A percentile compares a stretch with the other conserved stretches of the same genome.
phyloP scores from a whole-genome alignment of 2,888 invertebrate genomes.

The Caenorhabditis wallacei region DNA sequence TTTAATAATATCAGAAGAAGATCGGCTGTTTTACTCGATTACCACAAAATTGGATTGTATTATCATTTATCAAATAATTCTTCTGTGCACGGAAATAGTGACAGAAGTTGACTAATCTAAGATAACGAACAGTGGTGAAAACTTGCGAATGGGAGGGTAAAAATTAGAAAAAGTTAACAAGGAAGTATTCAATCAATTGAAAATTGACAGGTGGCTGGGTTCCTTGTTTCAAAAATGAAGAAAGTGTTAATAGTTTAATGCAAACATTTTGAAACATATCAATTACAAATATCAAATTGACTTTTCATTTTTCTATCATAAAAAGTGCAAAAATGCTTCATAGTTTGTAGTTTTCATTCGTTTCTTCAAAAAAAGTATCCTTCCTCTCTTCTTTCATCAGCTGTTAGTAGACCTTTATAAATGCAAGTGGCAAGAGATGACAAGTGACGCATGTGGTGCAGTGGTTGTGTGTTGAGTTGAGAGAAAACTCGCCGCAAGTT shows the following conservation, averaged over 20 bases:
- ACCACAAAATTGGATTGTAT: constrained; percentile 1
- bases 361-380: neutral
- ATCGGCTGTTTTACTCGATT: neutral
- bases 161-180: constrained; percentile 39
- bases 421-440: neutral
- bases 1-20: neutral
- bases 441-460: constrained; percentile 48
- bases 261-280: constrained; percentile 13
- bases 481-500: constrained; percentile 19
- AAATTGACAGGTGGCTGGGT: constrained; percentile 32
- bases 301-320: neutral
- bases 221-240: neutral
- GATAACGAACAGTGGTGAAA: constrained; percentile 28
- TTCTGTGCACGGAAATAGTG: constrained; percentile 26
- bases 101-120: constrained; percentile 15
- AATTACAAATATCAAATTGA: neutral
- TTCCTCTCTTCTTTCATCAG: neutral
- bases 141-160: neutral
- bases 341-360: constrained; percentile 20
- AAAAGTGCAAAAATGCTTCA: neutral
- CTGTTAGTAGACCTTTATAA: constrained; percentile 10
- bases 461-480: constrained; percentile 33
- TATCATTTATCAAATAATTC: constrained; percentile 9
- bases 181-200: constrained; percentile 28
- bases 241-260: constrained; percentile 20